A percentile compares a stretch with the other conserved stretches of the same genome.
Evolutionary conservation across 2,797 vertebrate species (phyloP).

Genomic region (Pseudomugil gertrudae): DNA sequence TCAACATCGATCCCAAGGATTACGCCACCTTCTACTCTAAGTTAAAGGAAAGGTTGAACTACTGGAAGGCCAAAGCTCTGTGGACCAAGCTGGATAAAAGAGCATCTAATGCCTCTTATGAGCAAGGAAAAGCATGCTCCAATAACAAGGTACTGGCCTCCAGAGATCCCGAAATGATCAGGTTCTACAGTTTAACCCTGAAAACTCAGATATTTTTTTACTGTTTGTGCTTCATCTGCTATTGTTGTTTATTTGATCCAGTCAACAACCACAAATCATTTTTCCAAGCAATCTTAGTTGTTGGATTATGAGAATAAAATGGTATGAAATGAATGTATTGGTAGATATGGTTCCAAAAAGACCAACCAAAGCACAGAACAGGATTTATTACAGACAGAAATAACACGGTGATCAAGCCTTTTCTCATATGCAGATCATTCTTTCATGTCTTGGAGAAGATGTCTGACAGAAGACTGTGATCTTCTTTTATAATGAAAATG

Average conservation of each 20-base stretch:
- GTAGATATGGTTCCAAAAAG: not conserved
- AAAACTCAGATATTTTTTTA: no score
- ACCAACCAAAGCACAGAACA: not conserved
- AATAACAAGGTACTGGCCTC: constrained; percentile 84
- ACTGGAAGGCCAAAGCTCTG: constrained; percentile 93
- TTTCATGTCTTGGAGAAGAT: no score
- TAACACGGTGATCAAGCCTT: not conserved
- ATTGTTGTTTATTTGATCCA: not conserved
- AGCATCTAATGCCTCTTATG: constrained; percentile 84
- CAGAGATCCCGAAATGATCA: not conserved
- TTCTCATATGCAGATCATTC: no score
- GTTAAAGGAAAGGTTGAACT: constrained; percentile 90
- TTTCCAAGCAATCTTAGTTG: no score
- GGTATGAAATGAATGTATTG: not conserved
- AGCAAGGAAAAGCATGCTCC: constrained; percentile 85
- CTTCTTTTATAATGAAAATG: no score
- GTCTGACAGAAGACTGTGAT: no score
- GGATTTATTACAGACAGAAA: not conserved
- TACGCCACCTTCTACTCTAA: constrained; percentile 83
- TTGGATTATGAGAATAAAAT: not conserved
- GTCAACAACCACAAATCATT: not conserved
- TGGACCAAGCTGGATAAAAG: constrained; percentile 94
- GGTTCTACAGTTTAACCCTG: no score
- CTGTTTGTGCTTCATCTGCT: not conserved
- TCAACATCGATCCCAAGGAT: constrained; percentile 81